Base-by-base conservation (phyloP, 2,888 invertebrate species). In the Synanthedon vespiformis region DNA sequence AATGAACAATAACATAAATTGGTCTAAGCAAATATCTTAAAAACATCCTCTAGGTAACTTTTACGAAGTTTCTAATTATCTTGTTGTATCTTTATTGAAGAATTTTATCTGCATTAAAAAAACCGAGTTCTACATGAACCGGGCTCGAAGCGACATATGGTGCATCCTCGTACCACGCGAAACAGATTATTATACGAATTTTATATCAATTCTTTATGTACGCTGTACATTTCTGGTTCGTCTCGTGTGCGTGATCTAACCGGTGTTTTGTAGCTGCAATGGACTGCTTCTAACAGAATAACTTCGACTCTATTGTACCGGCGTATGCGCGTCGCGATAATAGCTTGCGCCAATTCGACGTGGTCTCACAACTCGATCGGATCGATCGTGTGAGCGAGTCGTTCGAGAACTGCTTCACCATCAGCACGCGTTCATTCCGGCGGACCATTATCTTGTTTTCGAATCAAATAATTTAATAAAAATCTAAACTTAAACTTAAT, bases 251-350 rank as follows among this genome's bases (percentile, higher is more conserved):
- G 13, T 14, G 8, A 1, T 18, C 2, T 6, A 48, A 2, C 12
- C 13, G 44, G 4, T 6, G 44, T 44, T n/a, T 13, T 4, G 44
- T 6, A 14, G 13, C 44, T 0, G 6, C 44, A 44, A 44, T 44
- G 44, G 14, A 44, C 13, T 14, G 14, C n/a, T 6, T 13, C 4
- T 3, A 13, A 4, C 13, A n/a, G 12, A 41, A 44, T 44, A 44
- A 44, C 3, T 13, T 44, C 4, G 13, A 44, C 11, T 14, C 13
- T 34, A 52, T 40, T 56, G 51, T 51, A 63, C 56, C 74, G 61
- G 77, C 76, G 80, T 80, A 72, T 58, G 73, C 78, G 80, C 78
- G 69, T 72, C 63, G 69, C 70, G 74, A 74, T 77, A 70, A 70
- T 68, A 65, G 66, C 80, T 59, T 61, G 61, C 57, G 60, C 64